Evolutionary conservation across 2,113 vertebrate species (phyloP).

Genomic region (Serilophus lunatus): DNA sequence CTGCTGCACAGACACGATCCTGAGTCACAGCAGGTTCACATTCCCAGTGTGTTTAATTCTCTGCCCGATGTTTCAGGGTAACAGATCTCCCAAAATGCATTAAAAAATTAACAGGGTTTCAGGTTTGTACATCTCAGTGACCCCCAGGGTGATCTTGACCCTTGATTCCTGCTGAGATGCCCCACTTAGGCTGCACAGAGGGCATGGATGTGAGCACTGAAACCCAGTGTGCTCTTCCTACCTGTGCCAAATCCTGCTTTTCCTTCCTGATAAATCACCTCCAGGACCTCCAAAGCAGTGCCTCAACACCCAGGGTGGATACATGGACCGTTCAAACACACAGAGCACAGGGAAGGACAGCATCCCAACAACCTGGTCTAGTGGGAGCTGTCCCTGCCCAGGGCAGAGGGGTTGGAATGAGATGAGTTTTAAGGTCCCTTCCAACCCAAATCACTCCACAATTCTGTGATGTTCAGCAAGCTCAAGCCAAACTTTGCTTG

Average conservation of each 20-base stretch:
- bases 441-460: background rate
- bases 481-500: background rate
- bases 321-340: rapidly evolving
- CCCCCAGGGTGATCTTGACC: background rate
- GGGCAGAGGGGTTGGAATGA: background rate
- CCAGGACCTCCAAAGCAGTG: background rate
- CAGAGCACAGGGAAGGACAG: rapidly evolving
- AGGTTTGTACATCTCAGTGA: background rate
- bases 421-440: background rate
- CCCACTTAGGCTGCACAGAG: background rate
- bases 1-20: background rate
- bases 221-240: rapidly evolving
- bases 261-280: background rate
- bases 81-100: background rate
- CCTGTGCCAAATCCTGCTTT: too few relatives aligned
- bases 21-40: rapidly evolving
- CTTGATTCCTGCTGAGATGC: background rate
- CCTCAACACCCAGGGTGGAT: rapidly evolving
- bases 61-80: background rate
- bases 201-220: background rate
- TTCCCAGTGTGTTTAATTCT: background rate
- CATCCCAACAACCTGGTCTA: rapidly evolving
- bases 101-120: background rate
- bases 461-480: background rate
- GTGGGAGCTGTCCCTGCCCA: background rate